These are phyloP conservation scores for Mythimna lalbum DNA, from an alignment of 2,888 invertebrate species.

Conservation along the genomic window DNA sequence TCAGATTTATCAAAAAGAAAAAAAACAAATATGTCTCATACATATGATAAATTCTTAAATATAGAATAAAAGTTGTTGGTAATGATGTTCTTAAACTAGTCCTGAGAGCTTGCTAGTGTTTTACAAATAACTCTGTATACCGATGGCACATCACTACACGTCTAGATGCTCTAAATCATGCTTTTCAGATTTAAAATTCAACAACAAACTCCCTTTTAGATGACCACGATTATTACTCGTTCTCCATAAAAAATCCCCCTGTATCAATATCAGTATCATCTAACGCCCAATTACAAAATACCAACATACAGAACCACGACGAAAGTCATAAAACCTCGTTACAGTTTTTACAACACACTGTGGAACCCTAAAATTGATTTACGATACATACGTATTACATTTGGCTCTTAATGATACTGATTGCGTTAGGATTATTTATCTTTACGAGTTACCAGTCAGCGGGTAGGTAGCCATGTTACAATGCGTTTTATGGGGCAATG, in stretches of 20 bases:
- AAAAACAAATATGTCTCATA: no score
- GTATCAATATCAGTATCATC: conserved; percentile 40
- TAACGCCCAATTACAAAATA: conserved; percentile 52
- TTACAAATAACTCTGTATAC: no score
- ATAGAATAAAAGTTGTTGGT: no score
- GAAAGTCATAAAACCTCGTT: conserved; percentile 61
- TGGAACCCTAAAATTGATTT: conserved; percentile 65
- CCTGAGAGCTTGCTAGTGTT: no score
- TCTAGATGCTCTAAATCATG: neutral
- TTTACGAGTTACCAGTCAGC: conserved; percentile 60
- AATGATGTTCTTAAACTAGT: no score
- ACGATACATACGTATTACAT: conserved; percentile 57
- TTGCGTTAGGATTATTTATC: conserved; percentile 60
- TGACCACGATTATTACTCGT: neutral
- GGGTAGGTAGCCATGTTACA: conserved; percentile 52
- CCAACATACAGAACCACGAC: conserved; percentile 56
- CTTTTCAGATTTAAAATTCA: neutral
- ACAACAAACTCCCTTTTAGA: neutral
- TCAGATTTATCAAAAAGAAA: no score
- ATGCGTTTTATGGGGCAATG: conserved; percentile 51
- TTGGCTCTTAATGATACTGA: conserved; percentile 60
- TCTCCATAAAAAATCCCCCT: conserved; percentile 25
- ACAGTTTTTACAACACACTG: conserved; percentile 61
- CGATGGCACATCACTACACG: no score
- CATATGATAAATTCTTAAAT: no score